Evolutionary conservation across 2,888 invertebrate genomes (phyloP).

Genomic region (Erynnis tages): DNA sequence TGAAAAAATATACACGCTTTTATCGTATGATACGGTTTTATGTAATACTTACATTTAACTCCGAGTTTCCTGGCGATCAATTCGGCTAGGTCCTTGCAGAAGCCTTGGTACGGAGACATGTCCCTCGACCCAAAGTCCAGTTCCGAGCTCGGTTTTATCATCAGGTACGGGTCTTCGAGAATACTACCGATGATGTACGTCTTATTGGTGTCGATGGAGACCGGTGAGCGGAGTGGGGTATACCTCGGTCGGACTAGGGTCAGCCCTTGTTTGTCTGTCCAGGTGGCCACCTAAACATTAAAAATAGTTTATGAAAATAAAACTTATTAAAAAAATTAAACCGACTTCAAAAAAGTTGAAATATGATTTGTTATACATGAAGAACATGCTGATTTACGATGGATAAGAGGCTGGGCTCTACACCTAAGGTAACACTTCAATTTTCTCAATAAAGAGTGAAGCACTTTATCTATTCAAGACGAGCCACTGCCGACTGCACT

Average conservation of each 20-base stretch:
- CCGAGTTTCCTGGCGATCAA: constrained; percentile 89
- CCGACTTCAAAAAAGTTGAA: no score
- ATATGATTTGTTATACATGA: no score
- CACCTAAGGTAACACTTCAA: no score
- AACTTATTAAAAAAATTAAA: no score
- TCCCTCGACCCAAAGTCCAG: constrained; percentile 11
- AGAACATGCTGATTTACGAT: no score
- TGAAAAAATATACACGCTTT: not conserved
- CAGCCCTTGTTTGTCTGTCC: constrained; percentile 91
- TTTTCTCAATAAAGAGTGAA: no score
- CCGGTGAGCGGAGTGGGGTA: constrained; percentile 84
- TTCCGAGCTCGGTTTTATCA: constrained; percentile 81
- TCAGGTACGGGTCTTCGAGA: constrained; percentile 94
- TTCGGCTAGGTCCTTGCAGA: constrained; percentile 95
- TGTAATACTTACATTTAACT: constrained; percentile 89
- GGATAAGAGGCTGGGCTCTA: no score
- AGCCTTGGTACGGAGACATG: constrained; percentile 85
- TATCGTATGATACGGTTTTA: no score
- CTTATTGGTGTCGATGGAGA: constrained; percentile 89
- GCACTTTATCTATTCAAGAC: constrained; percentile 3
- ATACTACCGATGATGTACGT: constrained; percentile 94
- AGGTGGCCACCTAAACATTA: constrained; percentile 86
- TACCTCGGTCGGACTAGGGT: constrained; percentile 88
- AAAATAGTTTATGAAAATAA: constrained; percentile 19
- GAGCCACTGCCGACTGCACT: constrained; percentile 1